These are phyloP conservation scores for Aldrovandia affinis DNA, from an alignment of 2,797 vertebrate genomes.

Conservation along the genomic window DNA sequence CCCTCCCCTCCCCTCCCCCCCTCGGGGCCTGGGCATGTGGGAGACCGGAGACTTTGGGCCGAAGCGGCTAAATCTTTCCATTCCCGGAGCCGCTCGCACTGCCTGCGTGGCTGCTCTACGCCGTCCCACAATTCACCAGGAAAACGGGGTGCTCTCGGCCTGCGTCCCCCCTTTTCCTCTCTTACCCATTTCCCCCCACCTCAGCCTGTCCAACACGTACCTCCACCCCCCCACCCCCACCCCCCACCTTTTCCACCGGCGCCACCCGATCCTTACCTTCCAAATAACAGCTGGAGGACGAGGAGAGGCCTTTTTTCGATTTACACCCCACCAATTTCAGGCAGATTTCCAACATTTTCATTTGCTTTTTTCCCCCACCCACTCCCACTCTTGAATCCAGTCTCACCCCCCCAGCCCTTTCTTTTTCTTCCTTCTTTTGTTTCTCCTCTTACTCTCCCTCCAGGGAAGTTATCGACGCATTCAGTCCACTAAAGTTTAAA, in stretches of 20 bases:
- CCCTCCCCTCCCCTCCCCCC: conserved; percentile 65
- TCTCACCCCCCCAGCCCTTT: background rate
- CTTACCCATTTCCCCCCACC: background rate
- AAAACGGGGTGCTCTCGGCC: conserved; percentile 2
- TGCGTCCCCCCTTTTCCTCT: background rate
- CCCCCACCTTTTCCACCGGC: conserved; percentile 4
- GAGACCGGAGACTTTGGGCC: conserved; percentile 54
- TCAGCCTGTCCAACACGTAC: too few species aligned
- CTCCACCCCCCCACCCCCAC: background rate
- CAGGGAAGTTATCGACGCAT: background rate
- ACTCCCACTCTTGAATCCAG: conserved; percentile 7
- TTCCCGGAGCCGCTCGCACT: background rate
- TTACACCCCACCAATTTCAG: conserved; percentile 99
- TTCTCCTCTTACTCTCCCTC: background rate
- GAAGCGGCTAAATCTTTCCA: conserved; percentile 40
- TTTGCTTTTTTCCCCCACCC: conserved; percentile 72
- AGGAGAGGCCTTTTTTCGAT: conserved; percentile 97
- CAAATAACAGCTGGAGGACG: conserved; percentile 97
- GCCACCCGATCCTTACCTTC: conserved; percentile 83
- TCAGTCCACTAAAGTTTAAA: background rate
- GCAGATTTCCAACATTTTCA: conserved; percentile 99
- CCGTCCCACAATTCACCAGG: background rate
- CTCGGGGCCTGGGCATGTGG: conserved; percentile 57
- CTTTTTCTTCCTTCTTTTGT: background rate
- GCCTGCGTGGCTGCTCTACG: conserved; percentile 5